Base-by-base conservation (phyloP, 2,797 vertebrate species). In the Podarcis lilfordi region DNA sequence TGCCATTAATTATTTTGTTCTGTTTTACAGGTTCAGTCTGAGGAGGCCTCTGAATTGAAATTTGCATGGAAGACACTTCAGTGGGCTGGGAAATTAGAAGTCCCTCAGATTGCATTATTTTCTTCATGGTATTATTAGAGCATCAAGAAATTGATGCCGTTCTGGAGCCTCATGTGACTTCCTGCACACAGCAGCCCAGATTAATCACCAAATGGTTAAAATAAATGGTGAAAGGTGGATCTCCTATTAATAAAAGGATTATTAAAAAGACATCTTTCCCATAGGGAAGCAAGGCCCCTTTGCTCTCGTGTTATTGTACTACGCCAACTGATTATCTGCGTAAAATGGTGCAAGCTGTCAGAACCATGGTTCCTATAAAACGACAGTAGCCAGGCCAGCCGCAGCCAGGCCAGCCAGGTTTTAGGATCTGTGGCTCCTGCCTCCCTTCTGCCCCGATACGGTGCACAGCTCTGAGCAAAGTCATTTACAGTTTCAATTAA, bases 221-320 rank as follows among this genome's bases (percentile, higher is more conserved):
- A 97, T 96, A 97, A 97, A 97, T 95, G 95, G 97, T 96, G 97
- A 97, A 97, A 95, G 96, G 96, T 96, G 97, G 96, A 96, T 96
- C 96, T 88, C 91, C 96, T 96, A 97, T 98, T 98, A 97, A 97
- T 96, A 97, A 97, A 96, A 96, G 93, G 35, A 55, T 97, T 97
- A 97, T 97, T 72, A 29, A 72, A 45, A 59, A 35, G 95, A 96
- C 97, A 96, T 95, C 95, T 97, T 96, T 96, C 94, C 97, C 96
- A 96, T 95, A 97, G 96, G 95, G 96, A 97, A 97, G 98, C 97
- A 97, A 97, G 97, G 95, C 94, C 94, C 95, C 92, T 94, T 95
- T 96, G 96, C 95, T 94, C 93, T 91, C 90, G 80, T 91, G 76
- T 85, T 79, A 35, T 71, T 0, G 6, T 64, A 50, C 9, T 69